Percentiles rank a stretch among this genome's conserved stretches.
phyloP scores from a whole-genome alignment of 2,113 vertebrate genomes.

The Hoplias malabaricus region DNA sequence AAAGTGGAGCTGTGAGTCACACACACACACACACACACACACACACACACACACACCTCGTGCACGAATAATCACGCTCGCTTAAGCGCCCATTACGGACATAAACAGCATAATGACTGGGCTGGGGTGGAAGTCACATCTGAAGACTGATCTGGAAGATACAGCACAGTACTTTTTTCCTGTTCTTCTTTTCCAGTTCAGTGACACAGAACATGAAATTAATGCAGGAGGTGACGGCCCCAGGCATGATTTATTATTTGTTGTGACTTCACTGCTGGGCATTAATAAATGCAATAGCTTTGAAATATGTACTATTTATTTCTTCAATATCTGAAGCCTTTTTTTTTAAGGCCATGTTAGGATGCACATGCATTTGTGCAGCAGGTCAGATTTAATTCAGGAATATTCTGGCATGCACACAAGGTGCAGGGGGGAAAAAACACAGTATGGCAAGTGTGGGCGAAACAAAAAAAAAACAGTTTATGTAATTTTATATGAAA shows the following conservation, averaged over 20 bases:
- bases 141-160: conserved; percentile 47
- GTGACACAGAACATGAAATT: conserved; percentile 51
- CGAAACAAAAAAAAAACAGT: not conserved
- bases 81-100: conserved; percentile 47
- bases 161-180: not conserved
- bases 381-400: not conserved
- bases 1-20: not conserved
- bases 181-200: conserved; percentile 44
- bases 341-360: not conserved
- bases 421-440: not conserved
- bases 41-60: conserved; percentile 4
- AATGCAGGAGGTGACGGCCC: conserved; percentile 54
- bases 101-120: conserved; percentile 61
- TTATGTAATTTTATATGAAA: not conserved
- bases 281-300: conserved; percentile 43
- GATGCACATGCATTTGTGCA: not conserved
- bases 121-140: conserved; percentile 46
- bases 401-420: not conserved
- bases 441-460: not conserved
- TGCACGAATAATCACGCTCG: conserved; percentile 57
- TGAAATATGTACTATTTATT: conserved; percentile 32
- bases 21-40: conserved; percentile 14
- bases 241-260: conserved; percentile 47
- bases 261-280: conserved; percentile 46
- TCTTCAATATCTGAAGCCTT: conserved; percentile 18